Percentiles rank a stretch among this genome's conserved stretches.
Evolutionary conservation across 2,113 vertebrate genomes (phyloP).

Genomic region (Desmodus rotundus): DNA sequence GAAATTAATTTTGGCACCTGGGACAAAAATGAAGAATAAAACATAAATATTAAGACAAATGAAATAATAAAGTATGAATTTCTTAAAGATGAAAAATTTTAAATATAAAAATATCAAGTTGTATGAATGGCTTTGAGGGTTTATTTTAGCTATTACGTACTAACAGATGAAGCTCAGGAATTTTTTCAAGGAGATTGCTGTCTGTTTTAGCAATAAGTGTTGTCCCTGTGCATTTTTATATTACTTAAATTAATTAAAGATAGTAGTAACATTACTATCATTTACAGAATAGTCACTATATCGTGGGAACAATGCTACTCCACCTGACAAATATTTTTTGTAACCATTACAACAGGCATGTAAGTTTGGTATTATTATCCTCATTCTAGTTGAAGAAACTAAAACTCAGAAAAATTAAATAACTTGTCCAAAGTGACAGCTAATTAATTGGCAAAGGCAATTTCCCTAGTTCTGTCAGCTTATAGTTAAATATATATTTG

Average conservation of each 20-base stretch:
- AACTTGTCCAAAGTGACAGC: neutral
- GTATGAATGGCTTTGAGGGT: neutral
- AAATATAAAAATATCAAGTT: neutral
- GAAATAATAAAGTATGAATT: neutral
- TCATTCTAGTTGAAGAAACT: slow-evolving; percentile 3
- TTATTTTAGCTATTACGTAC: neutral
- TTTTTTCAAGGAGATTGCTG: neutral
- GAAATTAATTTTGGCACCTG: neutral
- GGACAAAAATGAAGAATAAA: slow-evolving; percentile 20
- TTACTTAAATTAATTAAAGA: neutral
- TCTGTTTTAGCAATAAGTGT: neutral
- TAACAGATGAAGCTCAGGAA: neutral
- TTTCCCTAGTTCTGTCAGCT: neutral
- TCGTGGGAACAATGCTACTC: neutral
- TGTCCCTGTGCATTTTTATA: neutral
- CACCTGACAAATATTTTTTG: neutral
- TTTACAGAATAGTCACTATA: slow-evolving; percentile 8
- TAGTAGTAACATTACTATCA: neutral
- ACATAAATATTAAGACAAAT: neutral
- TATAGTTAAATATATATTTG: neutral
- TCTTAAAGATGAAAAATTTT: neutral
- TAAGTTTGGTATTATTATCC: neutral
- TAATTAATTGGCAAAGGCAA: neutral
- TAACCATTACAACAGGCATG: neutral
- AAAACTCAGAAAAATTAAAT: slow-evolving; percentile 14